phyloP scores from a whole-genome alignment of 2,797 vertebrate species.

The Cetoscarus ocellatus region DNA sequence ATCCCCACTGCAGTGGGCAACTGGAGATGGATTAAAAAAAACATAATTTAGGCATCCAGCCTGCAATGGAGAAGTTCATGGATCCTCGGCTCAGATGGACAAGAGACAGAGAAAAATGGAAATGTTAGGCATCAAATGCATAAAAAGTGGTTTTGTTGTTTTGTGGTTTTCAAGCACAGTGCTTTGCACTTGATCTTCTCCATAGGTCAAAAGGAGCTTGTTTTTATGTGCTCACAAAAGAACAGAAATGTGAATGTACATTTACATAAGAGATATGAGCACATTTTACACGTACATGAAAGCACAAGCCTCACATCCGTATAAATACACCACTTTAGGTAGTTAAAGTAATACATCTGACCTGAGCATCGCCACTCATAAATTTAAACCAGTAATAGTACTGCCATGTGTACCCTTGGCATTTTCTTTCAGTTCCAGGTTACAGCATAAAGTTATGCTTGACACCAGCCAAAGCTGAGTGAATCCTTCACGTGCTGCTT shows the following conservation, averaged over 20 bases:
- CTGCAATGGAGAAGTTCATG: conserved; percentile 49
- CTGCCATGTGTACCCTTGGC: conserved; percentile 9
- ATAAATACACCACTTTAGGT: conserved; percentile 31
- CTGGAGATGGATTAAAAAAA: conserved; percentile 67
- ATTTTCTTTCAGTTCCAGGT: conserved; percentile 13
- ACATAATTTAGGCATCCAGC: conserved; percentile 58
- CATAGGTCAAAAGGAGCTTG: conserved; percentile 48
- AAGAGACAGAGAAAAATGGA: conserved; percentile 45
- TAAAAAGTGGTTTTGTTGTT: conserved; percentile 34
- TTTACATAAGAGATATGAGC: conserved; percentile 31
- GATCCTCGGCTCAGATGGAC: conserved; percentile 45
- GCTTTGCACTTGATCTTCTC: conserved; percentile 39
- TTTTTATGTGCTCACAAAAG: conserved; percentile 33
- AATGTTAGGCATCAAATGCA: conserved; percentile 52
- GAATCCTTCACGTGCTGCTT: conserved; percentile 18
- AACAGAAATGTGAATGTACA: conserved; percentile 9
- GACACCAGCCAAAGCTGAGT: neutral
- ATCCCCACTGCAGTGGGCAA: conserved; percentile 57
- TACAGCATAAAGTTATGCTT: neutral
- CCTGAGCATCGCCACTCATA: conserved; percentile 4
- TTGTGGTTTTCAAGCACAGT: conserved; percentile 32
- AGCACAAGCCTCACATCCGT: conserved; percentile 8
- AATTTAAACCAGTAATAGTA: conserved; percentile 17
- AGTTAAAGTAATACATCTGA: conserved; percentile 17
- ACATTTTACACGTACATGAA: conserved; percentile 26